Evolutionary conservation across 2,113 vertebrate species (phyloP), one percentile per base, ranked within the genome.

Genomic region (Fregata magnificens): DNA sequence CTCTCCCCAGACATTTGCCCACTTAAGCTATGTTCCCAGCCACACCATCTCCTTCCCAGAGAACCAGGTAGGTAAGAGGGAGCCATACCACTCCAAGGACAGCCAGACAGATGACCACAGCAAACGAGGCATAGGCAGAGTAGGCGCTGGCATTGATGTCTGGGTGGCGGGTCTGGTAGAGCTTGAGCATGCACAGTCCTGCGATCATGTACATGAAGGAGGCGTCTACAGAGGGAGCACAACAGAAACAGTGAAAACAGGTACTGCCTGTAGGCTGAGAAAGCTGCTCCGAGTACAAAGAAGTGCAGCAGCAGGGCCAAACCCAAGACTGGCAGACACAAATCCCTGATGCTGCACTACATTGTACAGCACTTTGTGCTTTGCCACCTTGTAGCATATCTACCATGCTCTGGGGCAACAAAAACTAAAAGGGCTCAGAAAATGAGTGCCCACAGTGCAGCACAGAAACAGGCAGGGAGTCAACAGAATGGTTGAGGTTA

Each of bases 131-230:
- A 0, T 99, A 99, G 96, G 98, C 98, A 0, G 98, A 97, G 62
- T 99, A 99, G 94, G 98, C 98, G 0, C 98, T 99, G 96, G 98
- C 98, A 1, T 99, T 99, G 97, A 99, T 98, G 95, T 99, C 98
- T 0, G 98, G 98, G 72, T 99, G 98, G 19, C 98, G 98, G 18
- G 98, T 98, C 98, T 99, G 98, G 78, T 99, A 99, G 62, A 99
- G 98, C 91, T 99, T 99, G 71, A 99, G 97, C 98, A 99, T 99
- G 93, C 98, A 99, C 14, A 99, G 97, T 24, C 98, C 98, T 1
- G 98, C 98, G 0, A 99, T 98, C 97, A 99, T 98, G 94, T 99
- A 99, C 98, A 99, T 99, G 98, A 99, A 99, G 89, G 98, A 99
- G 32, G 98, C 98, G 53, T 99, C 98, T 99, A 70, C 11, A 82